Evolutionary conservation across 2,113 vertebrate species (phyloP).

Genomic region (Cariama cristata): DNA sequence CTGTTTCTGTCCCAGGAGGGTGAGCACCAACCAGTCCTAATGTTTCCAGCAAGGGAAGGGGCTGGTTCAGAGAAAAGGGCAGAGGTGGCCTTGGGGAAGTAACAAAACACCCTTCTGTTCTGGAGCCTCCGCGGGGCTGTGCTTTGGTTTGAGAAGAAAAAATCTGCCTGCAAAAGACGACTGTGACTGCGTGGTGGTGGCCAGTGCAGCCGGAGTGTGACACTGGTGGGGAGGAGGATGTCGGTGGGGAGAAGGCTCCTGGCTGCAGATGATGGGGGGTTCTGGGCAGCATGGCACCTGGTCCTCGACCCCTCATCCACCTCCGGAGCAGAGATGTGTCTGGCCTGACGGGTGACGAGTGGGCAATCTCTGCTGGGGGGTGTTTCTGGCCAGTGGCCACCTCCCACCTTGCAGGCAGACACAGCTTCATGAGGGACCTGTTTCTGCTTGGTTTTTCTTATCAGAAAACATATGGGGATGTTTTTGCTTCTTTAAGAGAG

Average conservation of each 20-base stretch:
- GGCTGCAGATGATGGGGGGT: background rate
- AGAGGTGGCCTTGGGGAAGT: background rate
- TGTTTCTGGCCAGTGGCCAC: background rate
- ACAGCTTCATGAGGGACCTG: fast-evolving
- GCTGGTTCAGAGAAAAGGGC: background rate
- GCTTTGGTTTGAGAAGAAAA: background rate
- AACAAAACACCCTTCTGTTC: background rate
- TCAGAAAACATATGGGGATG: background rate
- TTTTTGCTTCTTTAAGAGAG: background rate
- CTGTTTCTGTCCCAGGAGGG: background rate
- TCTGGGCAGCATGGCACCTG: background rate
- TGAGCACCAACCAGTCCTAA: background rate
- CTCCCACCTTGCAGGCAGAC: background rate
- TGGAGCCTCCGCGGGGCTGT: background rate
- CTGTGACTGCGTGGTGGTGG: fast-evolving
- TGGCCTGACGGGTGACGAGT: fast-evolving
- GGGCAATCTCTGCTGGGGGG: background rate
- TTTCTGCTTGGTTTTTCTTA: background rate
- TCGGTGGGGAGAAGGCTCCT: fast-evolving
- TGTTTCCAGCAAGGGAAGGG: background rate
- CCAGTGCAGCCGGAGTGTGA: background rate
- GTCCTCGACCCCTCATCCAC: fast-evolving
- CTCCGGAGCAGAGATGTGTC: background rate
- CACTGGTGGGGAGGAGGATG: background rate
- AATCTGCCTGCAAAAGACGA: background rate